Percentiles rank a stretch among this genome's conserved stretches.
Conservation (phyloP, 2,797 vertebrate species). For the Melanotaenia parkinsoni region DNA sequence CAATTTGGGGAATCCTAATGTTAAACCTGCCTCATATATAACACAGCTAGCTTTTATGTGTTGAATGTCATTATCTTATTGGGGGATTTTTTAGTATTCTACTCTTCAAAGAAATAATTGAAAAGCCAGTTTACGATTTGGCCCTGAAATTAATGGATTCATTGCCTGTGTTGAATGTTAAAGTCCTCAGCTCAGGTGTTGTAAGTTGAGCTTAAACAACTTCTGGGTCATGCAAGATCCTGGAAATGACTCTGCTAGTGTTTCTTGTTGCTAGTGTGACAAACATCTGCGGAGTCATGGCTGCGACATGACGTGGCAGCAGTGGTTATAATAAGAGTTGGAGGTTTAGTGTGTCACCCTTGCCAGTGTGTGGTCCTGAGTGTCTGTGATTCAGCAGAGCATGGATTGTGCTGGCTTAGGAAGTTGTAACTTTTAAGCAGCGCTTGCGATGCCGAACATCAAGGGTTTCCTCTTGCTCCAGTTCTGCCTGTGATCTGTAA, state of each 20-base stretch:
- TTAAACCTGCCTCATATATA: too few species aligned
- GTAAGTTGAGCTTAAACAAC: neutral
- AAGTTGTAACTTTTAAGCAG: slow-evolving; percentile 2
- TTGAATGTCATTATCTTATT: too few species aligned
- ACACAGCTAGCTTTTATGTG: too few species aligned
- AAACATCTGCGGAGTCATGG: slow-evolving; percentile 1
- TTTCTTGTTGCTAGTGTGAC: neutral
- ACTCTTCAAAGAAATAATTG: too few species aligned
- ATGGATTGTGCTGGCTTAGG: neutral
- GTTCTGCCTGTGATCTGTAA: neutral
- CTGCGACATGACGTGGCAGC: neutral
- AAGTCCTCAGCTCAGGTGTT: neutral
- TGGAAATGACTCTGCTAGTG: neutral
- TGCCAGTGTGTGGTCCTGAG: neutral
- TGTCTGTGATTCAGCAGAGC: neutral
- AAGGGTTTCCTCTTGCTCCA: neutral
- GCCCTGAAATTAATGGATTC: neutral
- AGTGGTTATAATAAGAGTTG: neutral
- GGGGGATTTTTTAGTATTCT: too few species aligned
- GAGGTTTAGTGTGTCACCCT: neutral
- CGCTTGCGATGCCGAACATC: slow-evolving; percentile 1
- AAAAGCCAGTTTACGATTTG: neutral
- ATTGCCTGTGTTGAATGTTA: too few species aligned
- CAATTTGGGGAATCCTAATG: neutral
- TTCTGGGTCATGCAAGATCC: slow-evolving; percentile 7